Percentiles rank a stretch among this genome's conserved stretches.
Evolutionary conservation across 2,888 invertebrate species (phyloP).

Genomic region (Siphlonurus alternatus): DNA sequence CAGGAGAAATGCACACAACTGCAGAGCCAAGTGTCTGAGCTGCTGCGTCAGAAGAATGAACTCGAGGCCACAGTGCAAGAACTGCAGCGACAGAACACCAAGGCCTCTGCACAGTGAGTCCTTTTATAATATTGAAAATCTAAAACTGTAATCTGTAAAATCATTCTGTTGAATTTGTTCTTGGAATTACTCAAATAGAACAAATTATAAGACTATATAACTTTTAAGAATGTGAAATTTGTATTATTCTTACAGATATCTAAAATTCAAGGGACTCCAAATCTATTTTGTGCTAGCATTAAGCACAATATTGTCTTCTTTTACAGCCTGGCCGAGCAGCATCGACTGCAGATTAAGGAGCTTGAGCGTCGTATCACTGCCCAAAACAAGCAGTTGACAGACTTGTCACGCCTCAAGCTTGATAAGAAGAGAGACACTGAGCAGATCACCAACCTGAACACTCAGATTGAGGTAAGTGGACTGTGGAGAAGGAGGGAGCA

Average conservation of each 20-base stretch:
- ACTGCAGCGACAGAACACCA: conserved; percentile 34
- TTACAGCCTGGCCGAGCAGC: conserved; percentile 40
- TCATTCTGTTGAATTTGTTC: no score
- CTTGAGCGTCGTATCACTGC: conserved; percentile 58
- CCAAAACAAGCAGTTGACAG: conserved; percentile 51
- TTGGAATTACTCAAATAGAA: no score
- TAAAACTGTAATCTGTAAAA: background rate
- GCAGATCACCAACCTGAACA: conserved; percentile 53
- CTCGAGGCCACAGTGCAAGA: conserved; percentile 42
- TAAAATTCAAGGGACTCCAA: no score
- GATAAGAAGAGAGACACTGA: conserved; percentile 65
- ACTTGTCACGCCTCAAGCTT: conserved; percentile 46
- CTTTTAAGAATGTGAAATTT: no score
- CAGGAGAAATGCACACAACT: conserved; percentile 44
- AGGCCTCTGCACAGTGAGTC: conserved; percentile 27
- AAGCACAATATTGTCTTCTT: no score
- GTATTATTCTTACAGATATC: no score
- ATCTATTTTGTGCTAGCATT: no score
- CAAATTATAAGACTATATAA: no score
- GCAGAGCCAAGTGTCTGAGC: conserved; percentile 44
- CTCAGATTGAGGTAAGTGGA: conserved; percentile 38
- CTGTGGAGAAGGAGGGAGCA: no score
- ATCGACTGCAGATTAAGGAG: conserved; percentile 57
- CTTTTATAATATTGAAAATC: background rate
- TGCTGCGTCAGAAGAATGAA: conserved; percentile 61